Conservation (phyloP, 2,113 vertebrate genomes). For the Cepphus grylle region DNA sequence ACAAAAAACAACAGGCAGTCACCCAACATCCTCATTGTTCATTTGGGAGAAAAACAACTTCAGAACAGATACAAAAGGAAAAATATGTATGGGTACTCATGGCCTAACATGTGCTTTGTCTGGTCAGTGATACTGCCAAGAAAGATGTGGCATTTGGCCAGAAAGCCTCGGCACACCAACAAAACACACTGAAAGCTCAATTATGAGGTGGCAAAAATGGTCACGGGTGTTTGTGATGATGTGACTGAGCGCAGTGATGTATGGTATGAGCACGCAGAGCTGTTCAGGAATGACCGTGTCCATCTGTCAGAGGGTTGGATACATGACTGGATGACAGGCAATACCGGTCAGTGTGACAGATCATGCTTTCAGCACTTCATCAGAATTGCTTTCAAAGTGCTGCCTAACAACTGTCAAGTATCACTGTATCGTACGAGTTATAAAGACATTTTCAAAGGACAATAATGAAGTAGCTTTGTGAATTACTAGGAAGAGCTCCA, state of each 20-base stretch:
- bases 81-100: not conserved
- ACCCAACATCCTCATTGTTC: slow-evolving; percentile 17
- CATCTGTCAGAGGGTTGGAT: not conserved
- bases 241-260: not conserved
- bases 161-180: not conserved
- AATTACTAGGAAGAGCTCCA: not conserved
- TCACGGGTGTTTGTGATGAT: not conserved
- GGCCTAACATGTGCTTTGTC: slow-evolving; percentile 25
- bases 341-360: slow-evolving; percentile 11
- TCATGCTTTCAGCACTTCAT: slow-evolving; percentile 20
- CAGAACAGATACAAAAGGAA: not conserved
- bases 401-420: slow-evolving; percentile 13
- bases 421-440: not conserved
- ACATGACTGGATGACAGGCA: slow-evolving; percentile 15
- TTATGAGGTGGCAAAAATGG: not conserved
- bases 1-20: slow-evolving; percentile 12
- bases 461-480: not conserved
- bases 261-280: not conserved
- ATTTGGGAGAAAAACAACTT: not conserved
- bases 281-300: not conserved
- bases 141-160: slow-evolving; percentile 18
- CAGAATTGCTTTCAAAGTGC: not conserved
- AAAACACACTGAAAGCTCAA: slow-evolving; percentile 14
- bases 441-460: slow-evolving; percentile 1
- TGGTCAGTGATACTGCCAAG: slow-evolving; percentile 25